A percentile compares a stretch with the other conserved stretches of the same genome.
phyloP scores from a whole-genome alignment of 1,140 invertebrate species.

The Hycleus phaleratus region DNA sequence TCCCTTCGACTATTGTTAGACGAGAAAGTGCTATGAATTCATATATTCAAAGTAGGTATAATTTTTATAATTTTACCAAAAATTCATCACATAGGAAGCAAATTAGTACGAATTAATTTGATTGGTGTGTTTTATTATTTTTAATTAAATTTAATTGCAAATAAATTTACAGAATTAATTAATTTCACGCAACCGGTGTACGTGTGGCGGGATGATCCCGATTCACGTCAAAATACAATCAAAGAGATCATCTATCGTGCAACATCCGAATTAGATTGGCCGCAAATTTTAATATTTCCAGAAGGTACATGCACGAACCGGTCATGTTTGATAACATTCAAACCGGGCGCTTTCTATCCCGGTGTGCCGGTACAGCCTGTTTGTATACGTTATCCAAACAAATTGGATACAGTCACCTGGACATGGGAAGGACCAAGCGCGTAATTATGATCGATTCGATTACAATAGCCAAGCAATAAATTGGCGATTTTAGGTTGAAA shows the following conservation, averaged over 20 bases:
- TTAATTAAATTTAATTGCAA: no score
- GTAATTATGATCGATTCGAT: constrained; percentile 46
- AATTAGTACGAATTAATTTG: not conserved
- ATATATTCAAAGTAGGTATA: constrained; percentile 75
- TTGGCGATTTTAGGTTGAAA: constrained; percentile 57
- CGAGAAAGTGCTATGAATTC: constrained; percentile 69
- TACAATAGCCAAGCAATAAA: no score
- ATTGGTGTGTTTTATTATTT: no score
- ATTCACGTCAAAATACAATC: constrained; percentile 85
- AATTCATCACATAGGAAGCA: constrained; percentile 7
- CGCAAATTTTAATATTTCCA: constrained; percentile 90
- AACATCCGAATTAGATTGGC: constrained; percentile 78
- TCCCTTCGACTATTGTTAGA: constrained; percentile 72
- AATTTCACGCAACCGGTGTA: constrained; percentile 92
- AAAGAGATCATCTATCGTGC: constrained; percentile 82
- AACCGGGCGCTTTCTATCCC: constrained; percentile 83
- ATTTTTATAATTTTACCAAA: not conserved
- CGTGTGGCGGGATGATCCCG: constrained; percentile 84
- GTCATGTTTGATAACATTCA: constrained; percentile 89
- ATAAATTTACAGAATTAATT: constrained; percentile 63
- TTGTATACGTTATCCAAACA: constrained; percentile 85
- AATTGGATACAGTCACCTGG: constrained; percentile 89
- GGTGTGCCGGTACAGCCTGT: constrained; percentile 93
- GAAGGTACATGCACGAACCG: constrained; percentile 95
- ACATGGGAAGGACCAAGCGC: constrained; percentile 95